phyloP scores from a whole-genome alignment of 2,797 vertebrate species.

The Peromyscus attwateri region DNA sequence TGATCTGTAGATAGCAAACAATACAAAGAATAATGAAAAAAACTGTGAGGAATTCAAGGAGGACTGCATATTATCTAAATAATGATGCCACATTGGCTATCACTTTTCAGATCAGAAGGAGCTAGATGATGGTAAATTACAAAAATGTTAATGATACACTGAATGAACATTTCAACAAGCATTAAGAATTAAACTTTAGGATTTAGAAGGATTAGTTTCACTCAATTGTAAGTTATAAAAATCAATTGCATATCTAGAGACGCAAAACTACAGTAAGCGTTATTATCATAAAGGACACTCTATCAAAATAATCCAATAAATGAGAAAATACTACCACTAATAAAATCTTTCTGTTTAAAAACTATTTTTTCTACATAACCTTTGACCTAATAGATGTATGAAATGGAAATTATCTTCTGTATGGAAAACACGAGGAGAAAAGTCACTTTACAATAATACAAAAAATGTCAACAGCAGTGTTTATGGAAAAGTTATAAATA shows the following conservation, averaged over 20 bases:
- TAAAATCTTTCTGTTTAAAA: background rate
- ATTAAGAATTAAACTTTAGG: background rate
- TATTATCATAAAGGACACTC: background rate
- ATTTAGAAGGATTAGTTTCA: slow-evolving; percentile 2
- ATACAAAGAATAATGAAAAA: slow-evolving; percentile 39
- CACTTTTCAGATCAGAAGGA: background rate
- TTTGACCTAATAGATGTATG: slow-evolving; percentile 20
- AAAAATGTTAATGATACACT: background rate
- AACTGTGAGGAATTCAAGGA: background rate
- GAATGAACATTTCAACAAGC: background rate
- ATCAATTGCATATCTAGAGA: background rate
- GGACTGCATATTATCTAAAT: slow-evolving; percentile 10
- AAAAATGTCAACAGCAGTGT: slow-evolving; percentile 35
- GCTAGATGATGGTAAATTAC: background rate
- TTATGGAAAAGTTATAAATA: slow-evolving; percentile 44
- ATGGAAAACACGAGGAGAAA: background rate
- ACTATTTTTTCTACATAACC: background rate
- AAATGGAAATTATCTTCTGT: slow-evolving; percentile 46
- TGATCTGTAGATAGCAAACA: background rate
- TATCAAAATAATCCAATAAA: slow-evolving; percentile 18
- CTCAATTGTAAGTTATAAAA: slow-evolving; percentile 29
- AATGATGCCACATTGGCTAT: background rate
- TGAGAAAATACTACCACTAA: background rate
- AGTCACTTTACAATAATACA: background rate
- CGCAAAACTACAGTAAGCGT: background rate